Evolutionary conservation across 2,797 vertebrate species (phyloP), one percentile per base, ranked within the genome.

Genomic region (Eremophila alpestris): DNA sequence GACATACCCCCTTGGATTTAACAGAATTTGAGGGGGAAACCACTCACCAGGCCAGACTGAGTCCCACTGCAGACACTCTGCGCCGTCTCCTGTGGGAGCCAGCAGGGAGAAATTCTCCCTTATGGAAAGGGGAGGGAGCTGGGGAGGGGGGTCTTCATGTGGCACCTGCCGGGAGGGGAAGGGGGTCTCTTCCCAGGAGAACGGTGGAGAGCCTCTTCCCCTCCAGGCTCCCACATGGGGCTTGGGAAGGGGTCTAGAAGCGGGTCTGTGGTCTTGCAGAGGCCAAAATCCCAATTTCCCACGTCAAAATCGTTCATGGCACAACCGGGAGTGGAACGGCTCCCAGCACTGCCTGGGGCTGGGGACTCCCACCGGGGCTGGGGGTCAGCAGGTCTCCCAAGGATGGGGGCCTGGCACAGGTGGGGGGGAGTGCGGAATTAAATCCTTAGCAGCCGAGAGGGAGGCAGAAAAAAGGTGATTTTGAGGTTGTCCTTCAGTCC

Each of bases 381-480:
- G 32, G 26, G 24, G 13, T 41, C 81, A 16, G 59, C 2, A 5
- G 11, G 9, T 32, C 4, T 23, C 43, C 54, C 13, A 9, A 20
- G 46, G 19, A 26, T 4, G 32, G 5, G 7, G 20, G 11, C 8
- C n/a, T 10, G 60, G 17, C 26, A 19, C 11, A 17, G 41, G 36
- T 2, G 0, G 1, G 23, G 21, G 23, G 5, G 6, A 6, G 1
- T 0, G 0, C 2, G 2, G 38, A 70, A 70, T 51, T 9, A 52
- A 70, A 77, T 64, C 58, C 58, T 30, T 9, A 3, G 34, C 6
- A 9, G 12, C 38, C 3, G 9, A 21, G 60, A 41, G 15, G 12
- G 60, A 41, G 12, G 45, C 2, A 1, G 51, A 23, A 58, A 74
- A 69, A 13, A 11, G 10, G 11, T 32, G 18, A 4, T 7, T 41